These are phyloP conservation scores for Laterallus jamaicensis DNA, from an alignment of 2,113 vertebrate species.

Conservation along the genomic window DNA sequence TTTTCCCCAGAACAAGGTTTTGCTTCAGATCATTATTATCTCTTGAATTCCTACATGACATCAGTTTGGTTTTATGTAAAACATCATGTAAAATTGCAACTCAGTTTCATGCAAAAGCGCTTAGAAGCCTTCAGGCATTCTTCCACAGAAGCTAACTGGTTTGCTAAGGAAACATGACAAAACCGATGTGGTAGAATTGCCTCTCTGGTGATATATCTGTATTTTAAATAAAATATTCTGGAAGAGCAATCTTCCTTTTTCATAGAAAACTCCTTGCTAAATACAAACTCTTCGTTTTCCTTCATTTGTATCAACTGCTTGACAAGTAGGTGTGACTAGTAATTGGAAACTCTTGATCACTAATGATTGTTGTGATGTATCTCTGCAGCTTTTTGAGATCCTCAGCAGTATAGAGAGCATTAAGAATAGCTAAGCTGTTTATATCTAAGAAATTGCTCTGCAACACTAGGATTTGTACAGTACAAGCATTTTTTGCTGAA, in stretches of 20 bases:
- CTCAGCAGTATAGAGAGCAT: constrained; percentile 23
- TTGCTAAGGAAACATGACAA: not conserved
- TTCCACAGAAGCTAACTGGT: not conserved
- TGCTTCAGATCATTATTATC: not conserved
- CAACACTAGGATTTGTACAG: constrained; percentile 37
- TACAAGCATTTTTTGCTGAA: constrained; percentile 56
- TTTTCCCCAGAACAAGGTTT: not conserved
- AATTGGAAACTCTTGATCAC: constrained; percentile 64
- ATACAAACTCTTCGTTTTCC: not conserved
- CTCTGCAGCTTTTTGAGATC: constrained; percentile 26
- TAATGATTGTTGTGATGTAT: constrained; percentile 50
- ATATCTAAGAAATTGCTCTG: constrained; percentile 56
- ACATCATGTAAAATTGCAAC: not conserved
- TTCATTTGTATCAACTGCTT: constrained; percentile 54
- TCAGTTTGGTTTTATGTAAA: not conserved
- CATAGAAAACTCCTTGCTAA: constrained; percentile 45
- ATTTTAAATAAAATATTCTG: not conserved
- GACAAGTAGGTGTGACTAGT: constrained; percentile 50
- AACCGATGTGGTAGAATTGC: not conserved
- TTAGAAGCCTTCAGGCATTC: not conserved
- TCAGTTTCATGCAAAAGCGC: not conserved
- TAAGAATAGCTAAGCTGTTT: constrained; percentile 37
- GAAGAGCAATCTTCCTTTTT: not conserved
- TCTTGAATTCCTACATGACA: not conserved
- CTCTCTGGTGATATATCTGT: not conserved